Conservation (phyloP, 2,797 vertebrate species). For the Falco naumanni region DNA sequence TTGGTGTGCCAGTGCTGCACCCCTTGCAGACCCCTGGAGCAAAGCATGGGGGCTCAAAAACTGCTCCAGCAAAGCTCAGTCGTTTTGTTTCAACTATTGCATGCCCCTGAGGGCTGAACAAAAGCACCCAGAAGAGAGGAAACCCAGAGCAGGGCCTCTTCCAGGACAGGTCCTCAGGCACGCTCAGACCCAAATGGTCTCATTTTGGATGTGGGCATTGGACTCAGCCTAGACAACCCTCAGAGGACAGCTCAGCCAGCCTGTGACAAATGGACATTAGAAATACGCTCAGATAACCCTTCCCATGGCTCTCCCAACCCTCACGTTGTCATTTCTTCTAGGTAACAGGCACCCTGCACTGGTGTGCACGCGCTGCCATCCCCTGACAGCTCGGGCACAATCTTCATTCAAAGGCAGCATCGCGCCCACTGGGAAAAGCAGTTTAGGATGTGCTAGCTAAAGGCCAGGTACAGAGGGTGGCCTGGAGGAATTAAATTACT, state of each 20-base stretch:
- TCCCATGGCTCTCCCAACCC: not conserved
- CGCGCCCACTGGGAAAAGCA: not conserved
- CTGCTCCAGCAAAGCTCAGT: not conserved
- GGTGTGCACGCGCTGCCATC: not conserved
- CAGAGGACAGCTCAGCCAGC: not conserved
- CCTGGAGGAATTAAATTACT: not conserved
- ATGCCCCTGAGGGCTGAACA: not conserved
- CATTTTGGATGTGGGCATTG: not conserved
- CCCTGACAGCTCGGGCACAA: not conserved
- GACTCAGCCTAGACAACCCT: not conserved
- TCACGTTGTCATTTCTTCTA: not conserved
- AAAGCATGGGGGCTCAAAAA: not conserved
- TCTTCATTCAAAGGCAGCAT: not conserved
- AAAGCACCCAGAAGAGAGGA: not conserved
- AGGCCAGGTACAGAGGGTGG: not conserved
- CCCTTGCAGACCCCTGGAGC: not conserved
- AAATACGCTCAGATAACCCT: not conserved
- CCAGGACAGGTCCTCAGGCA: not conserved
- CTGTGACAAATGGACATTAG: not conserved
- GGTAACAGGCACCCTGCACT: not conserved
- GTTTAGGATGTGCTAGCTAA: not conserved
- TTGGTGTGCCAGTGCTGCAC: accelerated
- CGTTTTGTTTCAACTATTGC: not conserved
- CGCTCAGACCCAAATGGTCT: not conserved
- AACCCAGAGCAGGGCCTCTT: not conserved